Conservation (phyloP, 2,113 vertebrate species). For the Oplegnathus fasciatus region DNA sequence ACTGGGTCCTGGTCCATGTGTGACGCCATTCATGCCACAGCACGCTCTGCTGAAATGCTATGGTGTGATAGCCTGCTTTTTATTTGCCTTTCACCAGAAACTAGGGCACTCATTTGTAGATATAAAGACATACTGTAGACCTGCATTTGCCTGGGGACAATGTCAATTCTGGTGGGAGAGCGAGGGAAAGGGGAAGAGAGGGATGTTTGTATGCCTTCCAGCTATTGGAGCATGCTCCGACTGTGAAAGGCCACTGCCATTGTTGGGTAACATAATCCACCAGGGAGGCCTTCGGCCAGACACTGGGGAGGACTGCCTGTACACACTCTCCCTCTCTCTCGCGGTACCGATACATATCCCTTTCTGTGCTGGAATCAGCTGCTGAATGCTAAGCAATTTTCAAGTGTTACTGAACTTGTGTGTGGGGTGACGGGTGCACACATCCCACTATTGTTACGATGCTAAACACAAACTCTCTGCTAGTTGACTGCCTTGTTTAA, state of each 20-base stretch:
- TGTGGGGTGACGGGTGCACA: slow-evolving; percentile 22
- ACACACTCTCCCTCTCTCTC: slow-evolving; percentile 29
- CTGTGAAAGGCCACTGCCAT: slow-evolving; percentile 78
- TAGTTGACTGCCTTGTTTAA: slow-evolving; percentile 31
- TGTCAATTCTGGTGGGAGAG: slow-evolving; percentile 55
- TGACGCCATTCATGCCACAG: slow-evolving; percentile 25
- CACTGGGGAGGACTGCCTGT: slow-evolving; percentile 59
- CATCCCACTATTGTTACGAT: slow-evolving; percentile 45
- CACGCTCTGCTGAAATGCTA: slow-evolving; percentile 11
- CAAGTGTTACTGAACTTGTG: slow-evolving; percentile 45
- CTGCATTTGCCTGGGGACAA: slow-evolving; percentile 54
- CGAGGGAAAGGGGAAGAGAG: slow-evolving; percentile 40
- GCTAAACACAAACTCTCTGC: slow-evolving; percentile 38
- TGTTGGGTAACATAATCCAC: slow-evolving; percentile 81
- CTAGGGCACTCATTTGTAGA: slow-evolving; percentile 53
- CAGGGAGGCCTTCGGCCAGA: slow-evolving; percentile 74
- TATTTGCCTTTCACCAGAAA: slow-evolving; percentile 48
- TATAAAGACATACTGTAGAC: slow-evolving; percentile 60
- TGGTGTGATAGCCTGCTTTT: slow-evolving; percentile 30
- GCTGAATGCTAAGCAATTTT: slow-evolving; percentile 65
- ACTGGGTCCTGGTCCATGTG: slow-evolving; percentile 1
- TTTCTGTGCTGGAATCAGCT: slow-evolving; percentile 58
- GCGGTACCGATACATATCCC: slow-evolving; percentile 60
- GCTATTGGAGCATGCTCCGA: slow-evolving; percentile 71
- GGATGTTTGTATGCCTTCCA: slow-evolving; percentile 74